A percentile compares a stretch with the other conserved stretches of the same genome.
Conservation (phyloP, 2,113 vertebrate species). For the Tamias sibiricus region DNA sequence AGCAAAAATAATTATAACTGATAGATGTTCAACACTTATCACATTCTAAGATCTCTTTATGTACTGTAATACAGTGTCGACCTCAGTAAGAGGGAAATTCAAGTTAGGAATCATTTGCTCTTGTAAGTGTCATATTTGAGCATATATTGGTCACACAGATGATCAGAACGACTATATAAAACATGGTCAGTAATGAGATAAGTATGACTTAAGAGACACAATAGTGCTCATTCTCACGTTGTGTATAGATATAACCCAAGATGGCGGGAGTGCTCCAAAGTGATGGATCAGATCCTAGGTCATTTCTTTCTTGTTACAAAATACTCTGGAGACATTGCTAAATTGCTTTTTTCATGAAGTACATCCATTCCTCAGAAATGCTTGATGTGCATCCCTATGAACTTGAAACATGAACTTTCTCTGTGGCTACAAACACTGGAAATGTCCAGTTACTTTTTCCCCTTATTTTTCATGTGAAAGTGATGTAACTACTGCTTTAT, state of each 20-base stretch:
- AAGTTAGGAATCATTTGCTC: background rate
- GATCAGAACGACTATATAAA: background rate
- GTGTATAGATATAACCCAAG: background rate
- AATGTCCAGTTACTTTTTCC: background rate
- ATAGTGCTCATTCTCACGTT: background rate
- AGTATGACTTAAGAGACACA: background rate
- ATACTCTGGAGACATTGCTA: background rate
- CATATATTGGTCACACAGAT: background rate
- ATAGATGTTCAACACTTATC: background rate
- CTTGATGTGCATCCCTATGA: background rate
- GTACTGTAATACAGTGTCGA: background rate
- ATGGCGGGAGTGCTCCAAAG: background rate
- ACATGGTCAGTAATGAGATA: background rate
- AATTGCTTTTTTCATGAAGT: background rate
- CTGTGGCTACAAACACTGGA: background rate
- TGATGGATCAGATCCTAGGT: too few relatives aligned
- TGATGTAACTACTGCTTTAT: background rate
- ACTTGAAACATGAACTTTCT: background rate
- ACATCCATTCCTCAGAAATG: background rate
- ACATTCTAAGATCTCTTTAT: background rate
- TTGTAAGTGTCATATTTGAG: background rate
- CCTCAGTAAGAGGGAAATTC: conserved; percentile 20
- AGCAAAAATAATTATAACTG: conserved; percentile 9
- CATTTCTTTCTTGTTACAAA: background rate
- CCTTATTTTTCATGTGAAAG: background rate